Percentiles rank a stretch among this genome's conserved stretches.
These are phyloP conservation scores for Pterocles burchelli DNA, from an alignment of 2,113 vertebrate genomes.

Conservation along the genomic window DNA sequence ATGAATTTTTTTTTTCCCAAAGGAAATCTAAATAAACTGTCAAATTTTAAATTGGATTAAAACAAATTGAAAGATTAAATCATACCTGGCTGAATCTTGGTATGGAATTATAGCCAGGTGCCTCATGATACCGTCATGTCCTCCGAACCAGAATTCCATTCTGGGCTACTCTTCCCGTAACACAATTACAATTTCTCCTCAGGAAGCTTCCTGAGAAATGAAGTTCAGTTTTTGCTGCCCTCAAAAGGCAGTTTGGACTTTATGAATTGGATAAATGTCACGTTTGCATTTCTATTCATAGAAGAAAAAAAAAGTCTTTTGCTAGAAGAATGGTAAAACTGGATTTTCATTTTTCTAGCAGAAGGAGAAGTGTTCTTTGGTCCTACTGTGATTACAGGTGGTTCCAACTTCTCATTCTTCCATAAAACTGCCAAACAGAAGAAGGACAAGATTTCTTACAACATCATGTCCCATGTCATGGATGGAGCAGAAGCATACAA, in stretches of 20 bases:
- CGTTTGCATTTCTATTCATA: neutral
- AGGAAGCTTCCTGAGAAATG: neutral
- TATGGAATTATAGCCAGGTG: neutral
- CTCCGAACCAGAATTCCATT: neutral
- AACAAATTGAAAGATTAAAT: slow-evolving; percentile 18
- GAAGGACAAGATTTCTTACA: neutral
- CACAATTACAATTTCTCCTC: neutral
- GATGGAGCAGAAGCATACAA: neutral
- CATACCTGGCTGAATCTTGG: neutral
- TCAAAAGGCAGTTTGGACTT: neutral
- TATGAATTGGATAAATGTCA: neutral
- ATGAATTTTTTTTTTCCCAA: neutral
- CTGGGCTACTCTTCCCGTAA: neutral
- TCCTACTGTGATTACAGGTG: neutral
- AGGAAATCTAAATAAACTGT: slow-evolving; percentile 30
- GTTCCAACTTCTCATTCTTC: neutral
- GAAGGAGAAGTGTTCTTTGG: neutral
- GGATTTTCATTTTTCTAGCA: neutral
- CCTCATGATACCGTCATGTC: neutral
- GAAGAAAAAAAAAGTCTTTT: neutral
- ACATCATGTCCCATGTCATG: neutral
- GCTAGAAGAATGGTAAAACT: neutral
- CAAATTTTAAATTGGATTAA: slow-evolving; percentile 33
- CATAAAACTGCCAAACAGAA: neutral
- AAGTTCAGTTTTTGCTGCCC: neutral